Conservation (phyloP, 2,113 vertebrate species). For the Phyllostomus hastatus region DNA sequence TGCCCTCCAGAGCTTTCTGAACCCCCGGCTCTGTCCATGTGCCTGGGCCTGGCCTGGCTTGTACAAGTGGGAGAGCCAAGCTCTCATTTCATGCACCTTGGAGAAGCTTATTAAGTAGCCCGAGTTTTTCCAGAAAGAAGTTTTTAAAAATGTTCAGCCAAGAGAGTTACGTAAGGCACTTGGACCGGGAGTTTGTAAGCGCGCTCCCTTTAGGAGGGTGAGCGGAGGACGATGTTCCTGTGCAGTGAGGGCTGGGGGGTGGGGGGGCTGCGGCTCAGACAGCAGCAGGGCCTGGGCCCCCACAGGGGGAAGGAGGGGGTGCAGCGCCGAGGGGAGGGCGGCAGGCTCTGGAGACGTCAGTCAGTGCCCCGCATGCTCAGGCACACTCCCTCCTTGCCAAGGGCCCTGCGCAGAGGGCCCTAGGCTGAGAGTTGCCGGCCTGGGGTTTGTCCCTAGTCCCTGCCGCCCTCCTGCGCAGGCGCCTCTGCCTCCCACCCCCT, state of each 20-base stretch:
- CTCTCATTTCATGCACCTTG: not conserved
- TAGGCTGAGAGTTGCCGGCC: not conserved
- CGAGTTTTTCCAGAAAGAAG: not conserved
- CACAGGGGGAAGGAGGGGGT: accelerated
- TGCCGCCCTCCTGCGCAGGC: not conserved
- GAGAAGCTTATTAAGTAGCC: not conserved
- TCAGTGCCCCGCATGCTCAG: not conserved
- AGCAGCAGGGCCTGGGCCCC: not conserved
- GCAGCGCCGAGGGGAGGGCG: not conserved
- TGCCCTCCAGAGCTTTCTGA: too few relatives aligned
- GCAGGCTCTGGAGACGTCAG: not conserved
- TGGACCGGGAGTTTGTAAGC: not conserved
- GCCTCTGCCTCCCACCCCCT: not conserved
- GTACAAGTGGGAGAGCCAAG: not conserved
- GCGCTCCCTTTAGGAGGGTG: not conserved
- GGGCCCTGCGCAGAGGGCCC: not conserved
- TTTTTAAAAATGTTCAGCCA: not conserved
- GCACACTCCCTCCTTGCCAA: not conserved
- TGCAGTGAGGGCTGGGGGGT: too few relatives aligned
- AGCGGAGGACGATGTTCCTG: not conserved
- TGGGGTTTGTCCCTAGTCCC: not conserved
- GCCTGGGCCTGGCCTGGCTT: not conserved
- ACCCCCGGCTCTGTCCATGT: not conserved
- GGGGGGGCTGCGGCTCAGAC: not conserved
- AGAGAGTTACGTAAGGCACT: not conserved